Percentiles rank a stretch among this genome's conserved stretches.
phyloP scores from a whole-genome alignment of 1,140 invertebrate genomes.

The Brachionus manjavacas region DNA sequence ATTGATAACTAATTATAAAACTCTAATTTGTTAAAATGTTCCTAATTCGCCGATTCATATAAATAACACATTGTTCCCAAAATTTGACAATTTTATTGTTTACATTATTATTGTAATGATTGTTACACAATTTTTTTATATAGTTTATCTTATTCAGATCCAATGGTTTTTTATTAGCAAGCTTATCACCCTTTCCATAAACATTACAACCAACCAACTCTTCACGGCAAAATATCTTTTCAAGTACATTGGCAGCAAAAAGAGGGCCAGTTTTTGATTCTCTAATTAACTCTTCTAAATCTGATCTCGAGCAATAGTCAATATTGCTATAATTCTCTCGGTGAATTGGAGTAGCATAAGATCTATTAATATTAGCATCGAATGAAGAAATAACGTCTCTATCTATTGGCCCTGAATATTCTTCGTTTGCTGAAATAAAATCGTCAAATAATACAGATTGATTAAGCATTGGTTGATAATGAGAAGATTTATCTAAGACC shows the following conservation, averaged over 20 bases:
- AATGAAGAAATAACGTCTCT: too few relatives aligned
- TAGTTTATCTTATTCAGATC: neutral
- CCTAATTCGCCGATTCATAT: neutral
- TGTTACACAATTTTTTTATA: neutral
- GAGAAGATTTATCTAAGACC: too few relatives aligned
- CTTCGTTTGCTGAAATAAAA: too few relatives aligned
- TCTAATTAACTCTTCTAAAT: neutral
- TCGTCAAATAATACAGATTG: too few relatives aligned
- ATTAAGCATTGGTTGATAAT: too few relatives aligned
- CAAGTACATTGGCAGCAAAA: neutral
- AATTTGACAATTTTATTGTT: neutral
- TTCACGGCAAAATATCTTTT: neutral
- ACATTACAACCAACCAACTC: slow-evolving; percentile 15
- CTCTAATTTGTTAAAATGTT: neutral
- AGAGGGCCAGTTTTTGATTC: neutral
- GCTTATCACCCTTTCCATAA: neutral
- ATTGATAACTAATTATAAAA: neutral
- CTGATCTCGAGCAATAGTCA: neutral
- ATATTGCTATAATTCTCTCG: neutral
- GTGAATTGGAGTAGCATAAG: neutral
- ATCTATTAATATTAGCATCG: too few relatives aligned
- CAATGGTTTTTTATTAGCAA: neutral
- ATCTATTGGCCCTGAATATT: too few relatives aligned
- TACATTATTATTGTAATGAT: neutral
- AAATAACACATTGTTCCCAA: neutral